Evolutionary conservation across 2,888 invertebrate genomes (phyloP).

Genomic region (Leucozona laternaria): DNA sequence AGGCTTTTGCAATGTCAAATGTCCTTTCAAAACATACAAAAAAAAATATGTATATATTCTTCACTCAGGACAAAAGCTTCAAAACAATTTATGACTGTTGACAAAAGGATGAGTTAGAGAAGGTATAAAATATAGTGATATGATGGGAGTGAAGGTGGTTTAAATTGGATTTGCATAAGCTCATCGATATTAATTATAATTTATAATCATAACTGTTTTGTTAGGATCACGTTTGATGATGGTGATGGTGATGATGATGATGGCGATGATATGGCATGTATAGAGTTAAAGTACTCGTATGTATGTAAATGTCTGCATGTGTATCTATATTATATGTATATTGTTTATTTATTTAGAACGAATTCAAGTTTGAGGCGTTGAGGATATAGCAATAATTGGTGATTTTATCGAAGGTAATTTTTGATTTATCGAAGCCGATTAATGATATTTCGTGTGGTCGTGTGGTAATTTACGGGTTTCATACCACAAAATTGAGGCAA

Average conservation of each 20-base stretch:
- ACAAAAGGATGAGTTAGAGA: slow-evolving; percentile 43
- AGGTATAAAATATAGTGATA: not conserved
- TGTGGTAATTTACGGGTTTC: slow-evolving; percentile 60
- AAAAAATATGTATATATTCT: not conserved
- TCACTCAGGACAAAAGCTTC: slow-evolving; percentile 28
- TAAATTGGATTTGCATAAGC: slow-evolving; percentile 75
- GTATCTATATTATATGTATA: slow-evolving; percentile 1
- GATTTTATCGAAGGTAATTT: slow-evolving; percentile 72
- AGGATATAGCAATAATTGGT: slow-evolving; percentile 45
- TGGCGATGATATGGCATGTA: not conserved
- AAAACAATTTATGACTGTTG: slow-evolving; percentile 65
- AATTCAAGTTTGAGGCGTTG: slow-evolving; percentile 28
- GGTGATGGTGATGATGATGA: not conserved
- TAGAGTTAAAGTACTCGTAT: not conserved
- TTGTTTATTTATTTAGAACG: slow-evolving; percentile 64
- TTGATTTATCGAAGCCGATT: slow-evolving; percentile 75
- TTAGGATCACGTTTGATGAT: slow-evolving; percentile 63
- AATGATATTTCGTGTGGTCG: slow-evolving; percentile 53
- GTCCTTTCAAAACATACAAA: slow-evolving; percentile 22
- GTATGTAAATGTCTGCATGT: not conserved
- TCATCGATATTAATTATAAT: slow-evolving; percentile 75
- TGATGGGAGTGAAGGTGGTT: slow-evolving; percentile 22
- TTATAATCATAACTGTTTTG: slow-evolving; percentile 74
- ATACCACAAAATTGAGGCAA: slow-evolving; percentile 52
- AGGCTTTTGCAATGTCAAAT: slow-evolving; percentile 35